A percentile compares a stretch with the other conserved stretches of the same genome.
These are phyloP conservation scores for Carassius gibelio DNA, from an alignment of 2,113 vertebrate species.

Conservation along the genomic window DNA sequence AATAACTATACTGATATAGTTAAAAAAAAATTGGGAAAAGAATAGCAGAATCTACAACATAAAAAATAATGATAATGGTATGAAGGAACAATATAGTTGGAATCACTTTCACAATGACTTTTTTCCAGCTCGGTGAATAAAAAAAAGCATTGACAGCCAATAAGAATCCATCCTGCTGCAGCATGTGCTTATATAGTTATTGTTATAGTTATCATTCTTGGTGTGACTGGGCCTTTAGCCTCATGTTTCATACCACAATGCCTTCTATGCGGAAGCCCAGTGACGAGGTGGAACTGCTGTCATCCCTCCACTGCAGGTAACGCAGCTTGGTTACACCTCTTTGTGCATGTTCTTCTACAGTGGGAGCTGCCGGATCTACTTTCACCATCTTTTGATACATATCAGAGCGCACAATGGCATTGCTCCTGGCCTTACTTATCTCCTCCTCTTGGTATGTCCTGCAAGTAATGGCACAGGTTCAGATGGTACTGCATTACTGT, in stretches of 20 bases:
- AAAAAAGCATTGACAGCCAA: too few relatives aligned
- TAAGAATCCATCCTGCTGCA: background rate
- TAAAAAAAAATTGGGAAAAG: background rate
- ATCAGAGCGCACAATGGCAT: slow-evolving; percentile 69
- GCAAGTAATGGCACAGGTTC: slow-evolving; percentile 22
- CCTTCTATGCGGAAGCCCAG: slow-evolving; percentile 82
- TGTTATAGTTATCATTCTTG: too few relatives aligned
- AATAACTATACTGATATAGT: background rate
- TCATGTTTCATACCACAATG: slow-evolving; percentile 69
- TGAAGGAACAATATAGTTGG: background rate
- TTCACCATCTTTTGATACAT: slow-evolving; percentile 83
- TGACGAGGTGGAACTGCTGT: slow-evolving; percentile 72
- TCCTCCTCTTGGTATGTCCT: slow-evolving; percentile 83
- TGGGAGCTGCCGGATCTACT: slow-evolving; percentile 72
- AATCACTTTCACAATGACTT: background rate
- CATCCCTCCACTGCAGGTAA: slow-evolving; percentile 83
- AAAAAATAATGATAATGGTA: background rate
- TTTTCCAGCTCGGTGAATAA: background rate
- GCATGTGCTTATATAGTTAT: too few relatives aligned
- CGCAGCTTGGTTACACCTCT: slow-evolving; percentile 77
- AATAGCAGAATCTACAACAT: background rate
- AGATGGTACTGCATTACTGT: background rate
- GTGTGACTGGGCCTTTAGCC: too few relatives aligned
- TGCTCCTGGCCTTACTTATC: slow-evolving; percentile 66
- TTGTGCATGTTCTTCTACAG: slow-evolving; percentile 73